Base-by-base conservation (phyloP, 2,888 invertebrate genomes). In the Rhagium mordax region DNA sequence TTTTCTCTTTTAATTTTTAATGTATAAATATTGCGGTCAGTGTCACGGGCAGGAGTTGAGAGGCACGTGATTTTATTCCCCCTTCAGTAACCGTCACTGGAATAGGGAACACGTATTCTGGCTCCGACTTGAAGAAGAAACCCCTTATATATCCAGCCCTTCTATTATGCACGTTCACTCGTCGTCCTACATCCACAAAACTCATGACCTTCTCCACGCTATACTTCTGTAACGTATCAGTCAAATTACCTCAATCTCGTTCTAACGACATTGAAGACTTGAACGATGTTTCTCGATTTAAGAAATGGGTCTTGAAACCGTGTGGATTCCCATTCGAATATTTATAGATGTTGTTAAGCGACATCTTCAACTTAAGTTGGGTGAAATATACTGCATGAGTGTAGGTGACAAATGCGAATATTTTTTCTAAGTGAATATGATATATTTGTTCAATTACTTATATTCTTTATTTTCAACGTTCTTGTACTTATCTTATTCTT, bases 201-300 rank as follows among this genome's bases (percentile, higher is more conserved):
- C n/a, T 21, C 55, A 6, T 27, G 55, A 57, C 55, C 55, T 57
- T 8, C n/a, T 24, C 24, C n/a, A 57, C 27, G 55, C 27, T 7
- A n/a, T 27, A 15, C 55, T 16, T 27, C 55, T 27, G 55, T 27
- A 57, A 15, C n/a, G 15, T 57, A 57, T 57, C 55, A 57, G 24
- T 57, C 55, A 24, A 57, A 60, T 60, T 60, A 60, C 59, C 59
- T 13, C 59, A 60, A 60, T 60, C 33, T 60, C 29, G 10, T 18
- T 33, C 59, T 60, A 60, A 60, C 59, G 59, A 60, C 59, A 33
- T 60, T 33, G 59, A 18, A 57, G 29, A 60, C 59, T 60, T 29
- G 59, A 60, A 60, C 59, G 59, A 60, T 60, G 33, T 60, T 33
- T 60, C 59, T 60, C 16, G 18, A 27, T 33, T 33, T 2, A 15